Conservation (phyloP, 2,888 invertebrate species). For the Campoplex capitator region DNA sequence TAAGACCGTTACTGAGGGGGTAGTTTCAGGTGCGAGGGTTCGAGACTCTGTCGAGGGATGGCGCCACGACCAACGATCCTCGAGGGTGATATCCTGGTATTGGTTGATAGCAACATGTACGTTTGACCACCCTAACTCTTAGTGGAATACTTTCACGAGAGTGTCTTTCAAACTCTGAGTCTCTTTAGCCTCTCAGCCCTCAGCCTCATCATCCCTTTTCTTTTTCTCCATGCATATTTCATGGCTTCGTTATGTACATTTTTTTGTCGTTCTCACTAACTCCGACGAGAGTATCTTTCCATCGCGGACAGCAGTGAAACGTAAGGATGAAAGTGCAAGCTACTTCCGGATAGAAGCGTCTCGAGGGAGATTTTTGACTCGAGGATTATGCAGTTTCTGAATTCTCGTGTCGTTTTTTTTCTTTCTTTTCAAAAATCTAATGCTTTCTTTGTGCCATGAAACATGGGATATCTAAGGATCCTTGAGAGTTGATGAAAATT, state of each 20-base stretch:
- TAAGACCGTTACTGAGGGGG: conserved; percentile 42
- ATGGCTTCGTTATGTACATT: conserved; percentile 67
- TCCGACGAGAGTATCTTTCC: conserved; percentile 55
- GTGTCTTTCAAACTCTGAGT: conserved; percentile 46
- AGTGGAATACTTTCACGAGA: conserved; percentile 40
- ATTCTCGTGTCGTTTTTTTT: conserved; percentile 24
- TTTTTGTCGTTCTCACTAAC: conserved; percentile 57
- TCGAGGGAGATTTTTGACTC: conserved; percentile 49
- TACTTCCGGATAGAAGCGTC: conserved; percentile 53
- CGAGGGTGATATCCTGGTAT: not conserved
- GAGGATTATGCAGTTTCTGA: conserved; percentile 52
- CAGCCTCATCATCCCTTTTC: conserved; percentile 31
- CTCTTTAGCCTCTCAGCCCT: conserved; percentile 6
- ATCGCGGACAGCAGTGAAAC: conserved; percentile 41
- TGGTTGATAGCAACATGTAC: not conserved
- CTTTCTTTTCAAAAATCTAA: not conserved
- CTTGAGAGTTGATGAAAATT: conserved; percentile 44
- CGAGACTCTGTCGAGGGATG: conserved; percentile 48
- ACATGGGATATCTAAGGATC: not conserved
- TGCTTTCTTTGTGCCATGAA: conserved; percentile 28
- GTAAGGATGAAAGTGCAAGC: conserved; percentile 41
- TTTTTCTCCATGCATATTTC: conserved; percentile 65
- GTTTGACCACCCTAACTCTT: conserved; percentile 32
- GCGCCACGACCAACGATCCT: conserved; percentile 58
- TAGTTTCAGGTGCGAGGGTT: conserved; percentile 65